Evolutionary conservation across 2,888 invertebrate species (phyloP), one percentile per base, ranked within the genome.

Genomic region (Sinohyriopsis cumingii): DNA sequence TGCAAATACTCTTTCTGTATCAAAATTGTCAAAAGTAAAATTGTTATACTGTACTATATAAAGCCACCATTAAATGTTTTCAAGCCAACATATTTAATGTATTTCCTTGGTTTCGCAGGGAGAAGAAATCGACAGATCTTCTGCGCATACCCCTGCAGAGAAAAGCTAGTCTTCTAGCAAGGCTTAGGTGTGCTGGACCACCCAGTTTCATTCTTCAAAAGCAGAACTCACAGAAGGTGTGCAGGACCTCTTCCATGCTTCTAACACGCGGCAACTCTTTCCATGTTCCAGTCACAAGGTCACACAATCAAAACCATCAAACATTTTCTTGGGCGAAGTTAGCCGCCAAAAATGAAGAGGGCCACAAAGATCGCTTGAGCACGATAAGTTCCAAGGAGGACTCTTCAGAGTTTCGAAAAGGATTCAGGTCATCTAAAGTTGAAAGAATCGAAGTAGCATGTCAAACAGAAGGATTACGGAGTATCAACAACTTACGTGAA

Each of bases 251-350:
- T 33, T 63, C 72, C 3, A 72, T 71, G 4, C 69, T 63, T 62
- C 68, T 80, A 3, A 76, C 72, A n/a, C 68, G 81, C 22, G 77
- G 80, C n/a, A 78, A 82, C 56, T 82, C 81, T 12, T 79, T 79
- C 66, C 81, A 82, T 55, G 80, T 82, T 1, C 73, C 72, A 9
- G 74, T 73, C 6, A 57, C 72, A 5, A 63, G 63, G 6, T 71
- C 64, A n/a, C 59, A 59, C 3, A 65, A 70, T 55, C 57, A 64
- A 1, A 74, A 73, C 22, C 62, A 76, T 20, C 73, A 74, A 25
- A 56, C 67, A 53, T 82, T 82, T 65, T 74, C 78, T 2, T 82
- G 81, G 81, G 77, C 73, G 20, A 77, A 78, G 45, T 75, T 76
- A 67, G 68, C 75, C 24, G 18, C 71, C 1, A 68, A 74, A 25